Percentiles rank a stretch among this genome's conserved stretches.
These are phyloP conservation scores for Sternarchorhynchus goeldii DNA, from an alignment of 2,797 vertebrate genomes.

Conservation along the genomic window DNA sequence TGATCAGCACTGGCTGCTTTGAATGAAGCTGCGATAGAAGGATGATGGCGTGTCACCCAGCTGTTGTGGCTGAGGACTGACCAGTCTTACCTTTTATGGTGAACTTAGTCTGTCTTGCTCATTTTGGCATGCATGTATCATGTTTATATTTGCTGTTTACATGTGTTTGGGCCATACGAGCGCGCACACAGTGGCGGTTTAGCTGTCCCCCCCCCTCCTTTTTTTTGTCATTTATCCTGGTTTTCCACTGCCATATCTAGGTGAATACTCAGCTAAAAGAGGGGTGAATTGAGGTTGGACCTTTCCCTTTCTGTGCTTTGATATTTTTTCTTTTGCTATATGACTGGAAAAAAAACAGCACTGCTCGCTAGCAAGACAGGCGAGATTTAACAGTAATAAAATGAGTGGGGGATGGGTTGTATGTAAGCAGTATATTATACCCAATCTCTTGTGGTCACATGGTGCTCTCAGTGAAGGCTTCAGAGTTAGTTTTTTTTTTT, in stretches of 20 bases:
- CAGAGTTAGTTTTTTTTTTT: neutral
- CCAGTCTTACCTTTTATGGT: neutral
- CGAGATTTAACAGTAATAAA: slow-evolving; percentile 10
- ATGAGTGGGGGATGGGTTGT: slow-evolving; percentile 46
- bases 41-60: neutral
- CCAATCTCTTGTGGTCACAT: slow-evolving; percentile 41
- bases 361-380: slow-evolving; percentile 7
- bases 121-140: no score
- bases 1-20: neutral
- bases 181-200: neutral
- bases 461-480: slow-evolving; percentile 13
- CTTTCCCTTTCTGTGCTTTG: neutral
- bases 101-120: neutral
- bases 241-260: neutral
- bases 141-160: neutral
- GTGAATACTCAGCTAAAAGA: neutral
- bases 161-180: neutral
- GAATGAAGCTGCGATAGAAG: neutral
- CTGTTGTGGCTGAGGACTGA: neutral
- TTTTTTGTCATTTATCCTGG: neutral
- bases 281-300: neutral
- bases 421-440: slow-evolving; percentile 27
- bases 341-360: neutral
- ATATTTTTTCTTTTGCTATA: neutral
- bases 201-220: neutral